These are phyloP conservation scores for Escarpia spicata DNA, from an alignment of 2,888 invertebrate genomes.

Conservation along the genomic window DNA sequence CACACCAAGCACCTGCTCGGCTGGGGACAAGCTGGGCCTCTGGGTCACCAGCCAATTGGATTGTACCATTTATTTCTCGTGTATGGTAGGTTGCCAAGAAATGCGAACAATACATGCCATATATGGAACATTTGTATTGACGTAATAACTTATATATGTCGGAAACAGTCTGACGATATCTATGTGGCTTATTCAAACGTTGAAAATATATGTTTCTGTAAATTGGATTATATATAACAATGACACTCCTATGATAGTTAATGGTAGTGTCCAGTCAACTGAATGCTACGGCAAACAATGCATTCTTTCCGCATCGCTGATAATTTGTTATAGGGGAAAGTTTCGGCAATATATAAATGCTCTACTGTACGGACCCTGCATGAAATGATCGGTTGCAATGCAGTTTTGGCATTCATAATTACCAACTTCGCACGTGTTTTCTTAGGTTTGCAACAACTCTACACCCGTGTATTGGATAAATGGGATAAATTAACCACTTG, in stretches of 20 bases:
- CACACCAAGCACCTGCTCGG: conserved; percentile 1
- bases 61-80: not conserved
- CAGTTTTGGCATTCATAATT: not conserved
- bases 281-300: not conserved
- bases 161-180: not conserved
- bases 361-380: not conserved
- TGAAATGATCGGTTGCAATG: not conserved
- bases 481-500: not conserved
- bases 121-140: not conserved
- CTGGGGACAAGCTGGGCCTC: not conserved
- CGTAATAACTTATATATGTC: not conserved
- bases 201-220: not conserved
- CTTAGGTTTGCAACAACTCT: not conserved
- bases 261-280: not conserved
- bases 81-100: not conserved
- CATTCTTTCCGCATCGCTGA: not conserved
- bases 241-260: not conserved
- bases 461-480: not conserved
- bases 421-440: not conserved
- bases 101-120: not conserved
- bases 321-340: not conserved
- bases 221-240: not conserved
- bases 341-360: not conserved
- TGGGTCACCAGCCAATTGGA: not conserved
- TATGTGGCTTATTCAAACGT: not conserved